Conservation (phyloP, 2,888 invertebrate species). For the Operophtera brumata region DNA sequence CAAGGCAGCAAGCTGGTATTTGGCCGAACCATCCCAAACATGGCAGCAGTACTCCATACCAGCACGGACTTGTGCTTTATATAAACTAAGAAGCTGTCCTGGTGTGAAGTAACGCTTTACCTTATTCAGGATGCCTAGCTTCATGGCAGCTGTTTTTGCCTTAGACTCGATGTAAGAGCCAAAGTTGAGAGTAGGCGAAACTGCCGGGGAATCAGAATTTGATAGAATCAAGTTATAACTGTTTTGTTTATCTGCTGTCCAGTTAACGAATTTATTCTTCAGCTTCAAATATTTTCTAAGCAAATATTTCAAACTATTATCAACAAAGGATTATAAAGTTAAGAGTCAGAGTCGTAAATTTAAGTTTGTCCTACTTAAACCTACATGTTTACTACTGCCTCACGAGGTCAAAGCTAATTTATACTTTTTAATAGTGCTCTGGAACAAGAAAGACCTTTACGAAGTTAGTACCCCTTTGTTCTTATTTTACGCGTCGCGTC, state of each 20-base stretch:
- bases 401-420: slow-evolving; percentile 64
- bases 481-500: slow-evolving; percentile 41
- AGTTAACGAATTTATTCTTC: slow-evolving; percentile 24
- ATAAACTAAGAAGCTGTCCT: too few species aligned
- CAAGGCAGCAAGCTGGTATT: too few species aligned
- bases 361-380: slow-evolving; percentile 60
- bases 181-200: too few species aligned
- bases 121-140: too few species aligned
- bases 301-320: slow-evolving; percentile 23
- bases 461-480: slow-evolving; percentile 36
- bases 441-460: slow-evolving; percentile 32
- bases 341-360: slow-evolving; percentile 49
- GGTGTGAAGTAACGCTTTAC: too few species aligned
- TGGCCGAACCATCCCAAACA: too few species aligned
- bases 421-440: slow-evolving; percentile 25
- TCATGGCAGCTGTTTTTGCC: too few species aligned
- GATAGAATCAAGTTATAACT: slow-evolving; percentile 14
- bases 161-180: too few species aligned
- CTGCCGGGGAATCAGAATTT: slow-evolving; percentile 6
- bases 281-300: slow-evolving; percentile 19
- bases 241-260: slow-evolving; percentile 27
- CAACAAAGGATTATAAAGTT: slow-evolving; percentile 33
- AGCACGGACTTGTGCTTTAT: too few species aligned
- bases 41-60: too few species aligned
- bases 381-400: slow-evolving; percentile 56